Evolutionary conservation across 2,797 vertebrate species (phyloP), one percentile per base, ranked within the genome.

Genomic region (Chaetophractus vellerosus): DNA sequence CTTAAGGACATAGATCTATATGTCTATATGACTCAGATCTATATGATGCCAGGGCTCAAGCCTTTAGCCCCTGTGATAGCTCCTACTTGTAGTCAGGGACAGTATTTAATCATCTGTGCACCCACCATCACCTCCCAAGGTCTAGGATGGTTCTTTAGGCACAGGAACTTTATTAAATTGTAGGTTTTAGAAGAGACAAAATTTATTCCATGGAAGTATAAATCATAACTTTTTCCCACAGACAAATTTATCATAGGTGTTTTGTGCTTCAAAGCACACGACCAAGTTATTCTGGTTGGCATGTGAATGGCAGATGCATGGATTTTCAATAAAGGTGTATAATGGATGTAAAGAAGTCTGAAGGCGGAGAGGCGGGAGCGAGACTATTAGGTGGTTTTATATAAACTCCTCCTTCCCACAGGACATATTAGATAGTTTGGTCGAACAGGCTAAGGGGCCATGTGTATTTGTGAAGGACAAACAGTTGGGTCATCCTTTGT

Each of bases 381-480:
- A 92, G 21, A 92, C 16, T n/a, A 19, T 79, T 86, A 11, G 0
- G 52, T 50, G 24, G 19, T 59, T 88, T 89, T 95, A 38, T 38
- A 63, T 48, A 93, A 90, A 90, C 55, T 90, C 66, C 33, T 76
- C 36, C 79, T 90, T 80, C n/a, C 59, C 50, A 64, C 38, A 68
- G 19, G 55, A 33, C 38, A 50, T 88, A 92, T 89, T 80, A 83
- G 12, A 31, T 33, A 87, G 19, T 63, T 95, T 90, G 93, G 71
- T 89, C 94, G 95, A 93, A 79, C 33, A 87, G 16, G 36, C 55
- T 93, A 83, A 92, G 68, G n/a, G 57, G 72, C 33, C 71, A 36
- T 63, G 33, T 64, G 52, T 78, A 61, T 86, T 88, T 82, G 57
- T 78, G 76, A 85, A 93, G 80, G 55, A 91, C 68, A 78, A 85